A percentile compares a stretch with the other conserved stretches of the same genome.
phyloP scores from a whole-genome alignment of 1,140 invertebrate species.

The Megathymus violae region DNA sequence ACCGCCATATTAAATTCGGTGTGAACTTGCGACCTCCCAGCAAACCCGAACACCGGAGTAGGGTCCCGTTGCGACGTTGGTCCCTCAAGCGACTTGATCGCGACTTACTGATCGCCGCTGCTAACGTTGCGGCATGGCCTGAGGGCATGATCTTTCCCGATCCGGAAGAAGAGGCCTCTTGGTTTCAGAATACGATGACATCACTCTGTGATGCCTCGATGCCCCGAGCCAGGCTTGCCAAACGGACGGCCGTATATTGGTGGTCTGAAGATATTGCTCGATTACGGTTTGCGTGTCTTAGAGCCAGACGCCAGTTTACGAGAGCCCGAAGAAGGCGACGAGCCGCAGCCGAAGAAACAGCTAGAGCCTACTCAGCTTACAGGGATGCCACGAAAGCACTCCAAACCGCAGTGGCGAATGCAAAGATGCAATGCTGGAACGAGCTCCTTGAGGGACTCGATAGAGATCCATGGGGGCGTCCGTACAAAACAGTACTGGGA shows the following conservation, averaged over 20 bases:
- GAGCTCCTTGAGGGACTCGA: constrained; percentile 45
- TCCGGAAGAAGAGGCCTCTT: constrained; percentile 19
- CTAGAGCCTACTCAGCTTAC: constrained; percentile 24
- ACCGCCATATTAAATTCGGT: not conserved
- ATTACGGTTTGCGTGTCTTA: constrained; percentile 42
- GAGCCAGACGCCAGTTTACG: constrained; percentile 26
- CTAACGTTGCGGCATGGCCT: constrained; percentile 20
- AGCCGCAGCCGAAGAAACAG: not conserved
- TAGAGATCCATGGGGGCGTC: constrained; percentile 53
- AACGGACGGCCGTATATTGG: constrained; percentile 46
- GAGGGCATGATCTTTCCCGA: not conserved
- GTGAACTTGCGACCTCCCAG: not conserved
- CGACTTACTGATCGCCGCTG: constrained; percentile 6
- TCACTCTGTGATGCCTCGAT: constrained; percentile 35
- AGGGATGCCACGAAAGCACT: constrained; percentile 28
- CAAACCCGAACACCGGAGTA: not conserved
- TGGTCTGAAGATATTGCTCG: constrained; percentile 52
- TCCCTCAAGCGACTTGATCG: not conserved
- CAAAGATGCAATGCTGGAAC: constrained; percentile 30
- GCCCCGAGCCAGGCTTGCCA: constrained; percentile 13
- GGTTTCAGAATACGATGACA: constrained; percentile 19
- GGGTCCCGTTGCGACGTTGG: not conserved
- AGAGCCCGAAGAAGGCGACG: constrained; percentile 22
- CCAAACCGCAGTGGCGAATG: constrained; percentile 19
- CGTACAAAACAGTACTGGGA: constrained; percentile 42